These are phyloP conservation scores for Arnoldichthys spilopterus DNA, from an alignment of 2,797 vertebrate genomes.

Conservation along the genomic window DNA sequence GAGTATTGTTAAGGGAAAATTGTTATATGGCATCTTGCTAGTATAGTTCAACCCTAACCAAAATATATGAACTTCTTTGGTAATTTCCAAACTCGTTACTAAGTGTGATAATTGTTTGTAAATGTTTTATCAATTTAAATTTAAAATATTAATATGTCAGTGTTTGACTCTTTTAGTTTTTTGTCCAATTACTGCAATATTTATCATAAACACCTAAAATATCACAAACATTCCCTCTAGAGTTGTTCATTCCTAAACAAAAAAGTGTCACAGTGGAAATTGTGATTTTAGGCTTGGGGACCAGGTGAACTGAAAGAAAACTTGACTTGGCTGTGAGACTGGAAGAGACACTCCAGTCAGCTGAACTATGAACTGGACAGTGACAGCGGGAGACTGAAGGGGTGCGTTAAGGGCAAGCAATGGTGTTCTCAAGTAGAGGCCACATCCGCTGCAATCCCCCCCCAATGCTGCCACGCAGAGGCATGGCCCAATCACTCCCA, in stretches of 20 bases:
- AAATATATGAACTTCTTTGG: too few species aligned
- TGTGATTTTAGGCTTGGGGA: neutral
- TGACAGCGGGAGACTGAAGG: conserved; percentile 14
- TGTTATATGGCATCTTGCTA: too few species aligned
- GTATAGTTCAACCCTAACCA: too few species aligned
- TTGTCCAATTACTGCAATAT: too few species aligned
- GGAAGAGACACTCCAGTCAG: neutral
- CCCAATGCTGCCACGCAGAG: conserved; percentile 51
- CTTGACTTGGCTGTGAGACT: neutral
- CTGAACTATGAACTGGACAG: neutral
- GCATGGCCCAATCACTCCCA: conserved; percentile 57
- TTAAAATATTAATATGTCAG: too few species aligned
- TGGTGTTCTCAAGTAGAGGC: conserved; percentile 42
- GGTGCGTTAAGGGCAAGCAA: conserved; percentile 29
- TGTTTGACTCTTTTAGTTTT: too few species aligned
- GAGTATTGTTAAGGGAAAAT: too few species aligned
- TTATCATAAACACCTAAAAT: too few species aligned
- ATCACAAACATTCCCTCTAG: neutral
- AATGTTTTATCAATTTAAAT: too few species aligned
- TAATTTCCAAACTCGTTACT: too few species aligned
- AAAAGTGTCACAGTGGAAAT: neutral
- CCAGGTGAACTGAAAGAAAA: neutral
- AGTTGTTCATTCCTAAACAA: neutral
- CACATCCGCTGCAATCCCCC: conserved; percentile 51
- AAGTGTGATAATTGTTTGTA: too few species aligned